Percentiles rank a stretch among this genome's conserved stretches.
Conservation (phyloP, 2,797 vertebrate genomes). For the Oryzias dopingdopingensis region DNA sequence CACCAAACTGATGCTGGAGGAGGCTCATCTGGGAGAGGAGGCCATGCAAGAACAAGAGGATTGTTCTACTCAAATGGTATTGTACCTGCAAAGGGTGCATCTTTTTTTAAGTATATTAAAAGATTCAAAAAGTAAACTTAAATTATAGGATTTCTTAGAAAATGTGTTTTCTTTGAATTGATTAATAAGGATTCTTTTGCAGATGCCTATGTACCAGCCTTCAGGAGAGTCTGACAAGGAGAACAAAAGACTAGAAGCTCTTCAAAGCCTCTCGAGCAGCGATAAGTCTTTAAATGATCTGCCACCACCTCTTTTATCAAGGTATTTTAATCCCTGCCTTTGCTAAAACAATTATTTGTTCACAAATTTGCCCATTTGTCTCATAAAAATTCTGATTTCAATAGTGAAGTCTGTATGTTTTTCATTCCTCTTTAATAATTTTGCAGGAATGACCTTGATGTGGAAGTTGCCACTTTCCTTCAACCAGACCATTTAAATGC, state of each 20-base stretch:
- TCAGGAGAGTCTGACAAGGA: conserved; percentile 99
- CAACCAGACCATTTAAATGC: conserved; percentile 76
- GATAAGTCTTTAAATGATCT: conserved; percentile 89
- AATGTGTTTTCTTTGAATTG: neutral
- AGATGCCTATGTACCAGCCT: conserved; percentile 88
- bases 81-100: neutral
- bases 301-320: conserved; percentile 63
- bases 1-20: conserved; percentile 85
- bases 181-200: conserved; percentile 46
- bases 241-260: conserved; percentile 89
- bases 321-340: conserved; percentile 54
- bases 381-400: neutral
- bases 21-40: conserved; percentile 73
- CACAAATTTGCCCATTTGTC: no score
- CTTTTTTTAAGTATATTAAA: no score
- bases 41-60: conserved; percentile 37
- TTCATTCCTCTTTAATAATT: neutral
- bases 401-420: neutral
- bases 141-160: neutral
- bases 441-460: conserved; percentile 80
- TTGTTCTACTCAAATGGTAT: conserved; percentile 53
- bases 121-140: no score
- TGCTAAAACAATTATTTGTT: neutral
- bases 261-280: conserved; percentile 91
- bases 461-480: conserved; percentile 71